Conservation (phyloP, 1,140 invertebrate species). For the Elysia chlorotica region DNA sequence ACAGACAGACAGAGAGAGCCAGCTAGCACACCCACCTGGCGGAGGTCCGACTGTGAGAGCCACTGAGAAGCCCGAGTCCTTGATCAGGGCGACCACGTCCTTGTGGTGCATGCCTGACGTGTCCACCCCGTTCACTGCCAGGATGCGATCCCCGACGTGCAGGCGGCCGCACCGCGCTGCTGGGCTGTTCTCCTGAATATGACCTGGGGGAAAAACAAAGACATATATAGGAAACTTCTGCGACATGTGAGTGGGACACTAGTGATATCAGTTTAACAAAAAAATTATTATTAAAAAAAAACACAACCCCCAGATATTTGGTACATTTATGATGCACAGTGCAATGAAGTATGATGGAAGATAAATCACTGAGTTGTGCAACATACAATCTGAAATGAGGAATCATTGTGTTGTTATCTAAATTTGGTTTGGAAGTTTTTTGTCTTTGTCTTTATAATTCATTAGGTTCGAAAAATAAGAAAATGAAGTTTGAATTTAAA, state of each 20-base stretch:
- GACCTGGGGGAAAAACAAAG: conserved; percentile 67
- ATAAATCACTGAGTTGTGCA: no score
- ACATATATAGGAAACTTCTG: background rate
- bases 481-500: no score
- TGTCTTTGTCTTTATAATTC: no score
- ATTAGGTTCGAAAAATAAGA: no score
- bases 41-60: conserved; percentile 81
- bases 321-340: no score
- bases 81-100: conserved; percentile 91
- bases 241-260: background rate
- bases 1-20: background rate
- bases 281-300: no score
- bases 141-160: conserved; percentile 92
- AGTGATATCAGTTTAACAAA: no score
- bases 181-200: conserved; percentile 92
- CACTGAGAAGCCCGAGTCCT: conserved; percentile 90
- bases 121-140: conserved; percentile 92
- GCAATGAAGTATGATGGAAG: no score
- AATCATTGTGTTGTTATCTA: no score
- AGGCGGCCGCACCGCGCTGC: conserved; percentile 89
- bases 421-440: no score
- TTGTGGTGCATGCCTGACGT: conserved; percentile 92
- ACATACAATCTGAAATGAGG: no score
- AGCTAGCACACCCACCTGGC: conserved; percentile 35
- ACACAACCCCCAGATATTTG: no score